Evolutionary conservation across 1,140 invertebrate genomes (phyloP), one percentile per base, ranked within the genome.

Genomic region (silkworm (Bombyx mori)): DNA sequence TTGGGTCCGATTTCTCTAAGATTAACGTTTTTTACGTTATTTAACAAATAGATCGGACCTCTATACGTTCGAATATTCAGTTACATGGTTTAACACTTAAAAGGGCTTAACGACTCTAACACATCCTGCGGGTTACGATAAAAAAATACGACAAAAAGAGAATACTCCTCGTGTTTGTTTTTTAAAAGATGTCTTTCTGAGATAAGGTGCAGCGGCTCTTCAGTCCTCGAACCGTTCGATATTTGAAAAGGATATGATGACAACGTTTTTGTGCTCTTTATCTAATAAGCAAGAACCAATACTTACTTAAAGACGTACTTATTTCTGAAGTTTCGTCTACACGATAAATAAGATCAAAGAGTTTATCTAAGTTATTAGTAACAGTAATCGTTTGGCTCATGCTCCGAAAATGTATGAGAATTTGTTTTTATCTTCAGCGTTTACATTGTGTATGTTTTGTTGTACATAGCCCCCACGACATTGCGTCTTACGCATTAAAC

Each of bases 41-140:
- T 79, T 77, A 82, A 86, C 81, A 86, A 86, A 86, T 86, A 86
- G 83, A 86, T 80, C 75, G 81, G 74, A 73, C 77, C 79, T 75
- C 78, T 76, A 71, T 73, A 80, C 79, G 76, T 63, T 83, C 78
- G 73, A 83, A 84, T 86, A 84, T 86, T 84, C 77, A 79, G 83
- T 84, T 86, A 86, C 83, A 86, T 78, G 83, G 80, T 86, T 86
- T 86, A 86, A 86, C 83, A 86, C 83, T 86, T 86, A 86, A 84
- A 86, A 86, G 79, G 80, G 77, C 83, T 84, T 86, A 86, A 86
- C 83, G 83, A 83, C 77, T 81, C 73, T 79, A 86, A 83, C 83
- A 83, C 79, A 86, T 86, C 83, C 83, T 86, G 81, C 81, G 83
- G 79, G 78, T 80, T 86, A 82, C 79, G 79, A 80, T 79, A 82